phyloP scores from a whole-genome alignment of 2,113 vertebrate species.

The Scalopus aquaticus region DNA sequence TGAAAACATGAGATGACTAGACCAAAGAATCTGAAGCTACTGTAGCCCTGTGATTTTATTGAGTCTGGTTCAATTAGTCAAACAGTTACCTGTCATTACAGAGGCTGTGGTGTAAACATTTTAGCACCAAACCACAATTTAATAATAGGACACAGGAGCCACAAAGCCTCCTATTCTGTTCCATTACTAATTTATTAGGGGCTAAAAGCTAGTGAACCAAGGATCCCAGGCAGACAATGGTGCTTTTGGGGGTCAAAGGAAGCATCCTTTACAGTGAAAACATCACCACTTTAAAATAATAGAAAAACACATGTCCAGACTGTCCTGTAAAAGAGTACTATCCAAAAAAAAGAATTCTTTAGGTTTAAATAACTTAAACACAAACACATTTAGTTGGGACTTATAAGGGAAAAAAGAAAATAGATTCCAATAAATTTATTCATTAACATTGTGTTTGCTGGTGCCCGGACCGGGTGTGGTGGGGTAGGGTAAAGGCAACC shows the following conservation, averaged over 20 bases:
- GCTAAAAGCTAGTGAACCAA: slow-evolving; percentile 79
- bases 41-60: slow-evolving; percentile 13
- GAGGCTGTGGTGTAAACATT: slow-evolving; percentile 61
- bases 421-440: slow-evolving; percentile 20
- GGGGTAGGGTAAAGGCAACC: neutral
- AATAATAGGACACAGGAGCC: slow-evolving; percentile 75
- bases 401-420: slow-evolving; percentile 29
- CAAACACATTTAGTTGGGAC: slow-evolving; percentile 57
- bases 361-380: slow-evolving; percentile 37
- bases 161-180: slow-evolving; percentile 70
- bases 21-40: neutral
- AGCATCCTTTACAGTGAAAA: slow-evolving; percentile 64
- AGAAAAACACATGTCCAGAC: slow-evolving; percentile 22
- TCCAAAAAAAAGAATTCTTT: slow-evolving; percentile 51
- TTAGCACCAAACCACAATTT: slow-evolving; percentile 79
- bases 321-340: neutral
- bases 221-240: slow-evolving; percentile 81
- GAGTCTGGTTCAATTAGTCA: slow-evolving; percentile 48
- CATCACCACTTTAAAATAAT: slow-evolving; percentile 73
- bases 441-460: neutral
- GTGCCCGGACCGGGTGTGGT: neutral
- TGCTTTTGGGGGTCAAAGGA: slow-evolving; percentile 60
- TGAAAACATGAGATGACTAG: neutral
- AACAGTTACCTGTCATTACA: slow-evolving; percentile 69
- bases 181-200: slow-evolving; percentile 82